Conservation (phyloP, 1,140 invertebrate genomes). For the Drosophila orena region DNA sequence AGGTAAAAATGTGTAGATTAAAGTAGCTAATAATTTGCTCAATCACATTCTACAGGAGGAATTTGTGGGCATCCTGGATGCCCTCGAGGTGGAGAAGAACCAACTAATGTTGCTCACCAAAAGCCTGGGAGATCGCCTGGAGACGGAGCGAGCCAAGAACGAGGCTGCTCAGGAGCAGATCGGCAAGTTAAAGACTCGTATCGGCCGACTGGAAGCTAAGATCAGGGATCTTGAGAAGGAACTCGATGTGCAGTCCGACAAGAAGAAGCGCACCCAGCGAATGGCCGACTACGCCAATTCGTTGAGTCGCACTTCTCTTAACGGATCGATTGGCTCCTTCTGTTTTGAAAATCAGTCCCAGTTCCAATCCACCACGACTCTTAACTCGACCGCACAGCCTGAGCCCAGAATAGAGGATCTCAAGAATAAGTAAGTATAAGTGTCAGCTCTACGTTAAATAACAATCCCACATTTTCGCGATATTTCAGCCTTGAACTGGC, state of each 20-base stretch:
- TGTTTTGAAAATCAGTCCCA: slow-evolving; percentile 73
- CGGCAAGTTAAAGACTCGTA: slow-evolving; percentile 67
- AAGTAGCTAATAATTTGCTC: no score
- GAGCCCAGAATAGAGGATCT: slow-evolving; percentile 59
- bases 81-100: slow-evolving; percentile 86
- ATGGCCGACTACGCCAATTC: slow-evolving; percentile 71
- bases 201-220: slow-evolving; percentile 69
- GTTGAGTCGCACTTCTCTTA: slow-evolving; percentile 59
- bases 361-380: slow-evolving; percentile 28
- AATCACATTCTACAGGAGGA: slow-evolving; percentile 53
- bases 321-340: slow-evolving; percentile 69
- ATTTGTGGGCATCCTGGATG: slow-evolving; percentile 82
- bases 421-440: slow-evolving; percentile 59
- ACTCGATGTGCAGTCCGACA: slow-evolving; percentile 68
- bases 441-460: no score
- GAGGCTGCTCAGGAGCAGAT: slow-evolving; percentile 52
- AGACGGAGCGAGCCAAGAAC: slow-evolving; percentile 85
- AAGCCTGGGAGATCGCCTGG: slow-evolving; percentile 85
- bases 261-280: slow-evolving; percentile 76
- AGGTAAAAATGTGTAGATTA: slow-evolving; percentile 29
- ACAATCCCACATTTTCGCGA: no score
- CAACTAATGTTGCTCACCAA: slow-evolving; percentile 86
- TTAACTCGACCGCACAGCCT: slow-evolving; percentile 15
- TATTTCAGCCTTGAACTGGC: slow-evolving; percentile 68
- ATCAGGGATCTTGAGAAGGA: slow-evolving; percentile 77